Evolutionary conservation across 2,888 invertebrate genomes (phyloP).

Genomic region (Rhorus exstirpatorius): DNA sequence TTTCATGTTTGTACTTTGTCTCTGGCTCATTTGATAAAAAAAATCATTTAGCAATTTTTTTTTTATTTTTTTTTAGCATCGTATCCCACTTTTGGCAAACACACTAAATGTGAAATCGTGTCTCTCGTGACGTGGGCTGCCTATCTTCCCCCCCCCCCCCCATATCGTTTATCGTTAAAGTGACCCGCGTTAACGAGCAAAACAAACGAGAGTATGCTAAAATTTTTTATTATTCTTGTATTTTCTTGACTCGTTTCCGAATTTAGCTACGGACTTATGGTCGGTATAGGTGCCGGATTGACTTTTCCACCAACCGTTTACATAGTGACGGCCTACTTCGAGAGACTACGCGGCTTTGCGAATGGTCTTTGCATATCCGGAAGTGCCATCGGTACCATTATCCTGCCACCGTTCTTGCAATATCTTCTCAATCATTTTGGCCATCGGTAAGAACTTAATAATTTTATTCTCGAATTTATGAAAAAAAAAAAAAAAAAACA

Average conservation of each 20-base stretch:
- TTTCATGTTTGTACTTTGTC: too few species aligned
- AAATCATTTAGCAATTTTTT: too few species aligned
- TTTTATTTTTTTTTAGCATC: too few species aligned
- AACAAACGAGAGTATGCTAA: slow-evolving; percentile 32
- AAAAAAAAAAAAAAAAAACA: not conserved
- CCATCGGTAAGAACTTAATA: slow-evolving; percentile 88
- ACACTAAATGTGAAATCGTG: too few species aligned
- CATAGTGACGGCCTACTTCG: slow-evolving; percentile 95
- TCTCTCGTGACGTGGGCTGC: not conserved
- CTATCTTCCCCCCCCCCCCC: too few species aligned
- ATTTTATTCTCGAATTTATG: slow-evolving; percentile 12
- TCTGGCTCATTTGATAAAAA: too few species aligned
- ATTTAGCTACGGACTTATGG: slow-evolving; percentile 92
- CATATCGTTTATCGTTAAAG: not conserved
- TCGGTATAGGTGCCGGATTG: slow-evolving; percentile 94
- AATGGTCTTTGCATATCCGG: slow-evolving; percentile 96
- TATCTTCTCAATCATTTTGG: slow-evolving; percentile 92
- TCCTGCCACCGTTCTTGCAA: slow-evolving; percentile 92
- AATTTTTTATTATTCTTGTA: not conserved
- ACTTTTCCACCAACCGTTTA: slow-evolving; percentile 96
- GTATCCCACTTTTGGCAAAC: too few species aligned
- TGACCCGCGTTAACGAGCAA: slow-evolving; percentile 36
- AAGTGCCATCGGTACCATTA: slow-evolving; percentile 94
- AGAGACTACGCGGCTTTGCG: slow-evolving; percentile 92
- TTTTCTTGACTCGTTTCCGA: slow-evolving; percentile 57